Evolutionary conservation across 2,888 invertebrate species (phyloP).

Genomic region (Heteromurus nitidus): DNA sequence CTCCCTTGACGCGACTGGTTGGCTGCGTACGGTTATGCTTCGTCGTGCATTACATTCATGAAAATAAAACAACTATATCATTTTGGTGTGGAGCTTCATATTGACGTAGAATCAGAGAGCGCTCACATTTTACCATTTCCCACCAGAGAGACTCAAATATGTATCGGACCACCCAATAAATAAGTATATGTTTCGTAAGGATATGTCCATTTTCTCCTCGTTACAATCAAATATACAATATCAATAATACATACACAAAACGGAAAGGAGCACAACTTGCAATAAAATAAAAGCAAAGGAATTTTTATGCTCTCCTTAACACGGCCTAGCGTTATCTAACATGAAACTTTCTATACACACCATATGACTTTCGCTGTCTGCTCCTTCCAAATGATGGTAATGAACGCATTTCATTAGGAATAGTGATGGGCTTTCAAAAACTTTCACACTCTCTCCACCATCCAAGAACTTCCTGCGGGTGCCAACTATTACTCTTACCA

Average conservation of each 20-base stretch:
- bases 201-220: not conserved
- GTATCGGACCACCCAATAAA: not conserved
- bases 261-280: not conserved
- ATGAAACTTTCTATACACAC: not conserved
- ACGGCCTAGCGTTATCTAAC: not conserved
- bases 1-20: slow-evolving; percentile 23
- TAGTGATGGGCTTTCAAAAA: too few species aligned
- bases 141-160: too few species aligned
- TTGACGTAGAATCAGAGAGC: not conserved
- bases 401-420: slow-evolving; percentile 5
- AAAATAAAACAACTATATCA: not conserved
- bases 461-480: too few species aligned
- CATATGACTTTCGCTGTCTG: not conserved
- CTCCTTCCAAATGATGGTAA: not conserved
- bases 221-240: too few species aligned
- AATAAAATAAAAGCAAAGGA: not conserved
- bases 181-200: not conserved
- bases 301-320: slow-evolving; percentile 2
- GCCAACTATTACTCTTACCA: too few species aligned
- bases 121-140: not conserved
- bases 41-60: slow-evolving; percentile 30
- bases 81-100: too few species aligned
- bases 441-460: too few species aligned
- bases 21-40: slow-evolving; percentile 27
- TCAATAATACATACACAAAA: too few species aligned